phyloP scores from a whole-genome alignment of 2,797 vertebrate species.

The Paramormyrops hopkinsi region DNA sequence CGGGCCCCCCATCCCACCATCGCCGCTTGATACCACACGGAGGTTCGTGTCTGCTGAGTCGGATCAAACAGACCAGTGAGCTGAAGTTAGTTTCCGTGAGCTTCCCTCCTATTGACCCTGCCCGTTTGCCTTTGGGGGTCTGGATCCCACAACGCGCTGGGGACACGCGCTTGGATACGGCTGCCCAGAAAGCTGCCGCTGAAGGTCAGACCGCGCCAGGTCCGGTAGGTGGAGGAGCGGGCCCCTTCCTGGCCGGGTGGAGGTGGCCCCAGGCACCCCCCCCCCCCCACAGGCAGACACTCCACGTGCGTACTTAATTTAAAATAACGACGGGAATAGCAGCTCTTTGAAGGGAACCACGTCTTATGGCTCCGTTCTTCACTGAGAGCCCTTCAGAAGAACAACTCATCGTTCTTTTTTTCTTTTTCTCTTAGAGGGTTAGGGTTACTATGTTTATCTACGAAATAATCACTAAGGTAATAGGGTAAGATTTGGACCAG shows the following conservation, averaged over 20 bases:
- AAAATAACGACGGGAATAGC: not conserved
- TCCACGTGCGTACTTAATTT: constrained; percentile 17
- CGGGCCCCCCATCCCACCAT: constrained; percentile 20
- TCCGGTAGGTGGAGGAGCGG: not conserved
- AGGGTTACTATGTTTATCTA: not conserved
- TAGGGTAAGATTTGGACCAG: not conserved
- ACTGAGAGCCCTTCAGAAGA: not conserved
- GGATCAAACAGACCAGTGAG: not conserved
- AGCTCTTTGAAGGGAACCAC: not conserved
- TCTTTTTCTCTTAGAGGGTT: not conserved
- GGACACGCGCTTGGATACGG: not conserved
- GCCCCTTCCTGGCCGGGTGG: not conserved
- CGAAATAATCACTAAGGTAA: not conserved
- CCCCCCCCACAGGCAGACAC: not conserved
- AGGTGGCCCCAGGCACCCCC: not conserved
- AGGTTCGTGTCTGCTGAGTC: not conserved
- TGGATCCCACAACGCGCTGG: not conserved
- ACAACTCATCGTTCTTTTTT: not conserved
- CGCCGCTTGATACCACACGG: not conserved
- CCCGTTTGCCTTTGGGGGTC: not conserved
- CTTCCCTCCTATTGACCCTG: not conserved
- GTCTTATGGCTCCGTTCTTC: not conserved
- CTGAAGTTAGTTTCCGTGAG: not conserved
- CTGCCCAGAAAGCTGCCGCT: not conserved
- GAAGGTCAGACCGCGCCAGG: not conserved